Evolutionary conservation across 2,888 invertebrate species (phyloP).

Genomic region (Anticlea derivata): DNA sequence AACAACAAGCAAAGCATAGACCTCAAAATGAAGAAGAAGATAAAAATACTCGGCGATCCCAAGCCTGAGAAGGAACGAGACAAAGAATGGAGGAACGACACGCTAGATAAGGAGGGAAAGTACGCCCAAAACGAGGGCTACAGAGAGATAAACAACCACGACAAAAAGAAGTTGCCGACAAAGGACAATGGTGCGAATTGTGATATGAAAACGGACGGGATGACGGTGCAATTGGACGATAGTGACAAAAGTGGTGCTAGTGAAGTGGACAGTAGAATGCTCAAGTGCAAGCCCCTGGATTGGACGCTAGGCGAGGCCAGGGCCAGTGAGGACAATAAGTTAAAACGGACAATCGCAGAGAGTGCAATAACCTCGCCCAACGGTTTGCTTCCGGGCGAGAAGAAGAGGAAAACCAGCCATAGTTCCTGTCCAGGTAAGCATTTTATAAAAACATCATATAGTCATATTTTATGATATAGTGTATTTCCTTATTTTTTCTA

Average conservation of each 20-base stretch:
- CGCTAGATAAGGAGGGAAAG: constrained; percentile 81
- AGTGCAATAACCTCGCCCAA: constrained; percentile 81
- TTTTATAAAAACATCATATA: constrained; percentile 9
- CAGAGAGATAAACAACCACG: constrained; percentile 76
- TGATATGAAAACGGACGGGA: constrained; percentile 71
- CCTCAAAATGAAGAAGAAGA: constrained; percentile 73
- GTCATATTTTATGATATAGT: too few species aligned
- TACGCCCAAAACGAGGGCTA: constrained; percentile 80
- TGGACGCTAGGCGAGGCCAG: constrained; percentile 71
- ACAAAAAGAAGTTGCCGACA: constrained; percentile 76
- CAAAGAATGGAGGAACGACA: constrained; percentile 85
- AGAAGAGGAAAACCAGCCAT: constrained; percentile 86
- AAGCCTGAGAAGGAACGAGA: constrained; percentile 68
- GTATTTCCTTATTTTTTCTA: too few species aligned
- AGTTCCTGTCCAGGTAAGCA: constrained; percentile 80
- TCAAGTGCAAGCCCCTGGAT: constrained; percentile 66
- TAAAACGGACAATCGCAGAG: constrained; percentile 74
- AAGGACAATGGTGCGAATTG: constrained; percentile 68
- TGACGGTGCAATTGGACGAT: constrained; percentile 64
- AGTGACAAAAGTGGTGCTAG: constrained; percentile 70
- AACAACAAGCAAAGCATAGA: constrained; percentile 68
- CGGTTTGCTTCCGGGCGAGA: constrained; percentile 85
- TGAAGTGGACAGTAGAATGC: constrained; percentile 67
- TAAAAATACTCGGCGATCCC: constrained; percentile 64
- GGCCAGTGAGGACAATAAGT: constrained; percentile 49